Conservation (phyloP, 2,113 vertebrate species). For the Hemiprocne comata region DNA sequence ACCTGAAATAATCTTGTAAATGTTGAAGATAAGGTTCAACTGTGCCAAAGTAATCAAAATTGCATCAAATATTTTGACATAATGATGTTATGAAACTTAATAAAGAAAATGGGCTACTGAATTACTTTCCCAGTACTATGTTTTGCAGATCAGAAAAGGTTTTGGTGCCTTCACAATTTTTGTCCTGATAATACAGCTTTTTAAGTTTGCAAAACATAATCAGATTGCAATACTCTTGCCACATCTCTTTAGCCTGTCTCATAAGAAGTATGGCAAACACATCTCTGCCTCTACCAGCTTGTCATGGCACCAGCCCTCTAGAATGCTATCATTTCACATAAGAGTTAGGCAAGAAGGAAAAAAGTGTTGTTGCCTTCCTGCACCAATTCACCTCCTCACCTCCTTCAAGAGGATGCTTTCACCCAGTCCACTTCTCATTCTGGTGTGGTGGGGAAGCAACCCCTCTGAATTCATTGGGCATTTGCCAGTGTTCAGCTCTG, state of each 20-base stretch:
- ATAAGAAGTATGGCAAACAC: not conserved
- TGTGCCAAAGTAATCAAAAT: not conserved
- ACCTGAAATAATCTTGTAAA: not conserved
- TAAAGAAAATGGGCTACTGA: not conserved
- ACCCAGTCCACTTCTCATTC: not conserved
- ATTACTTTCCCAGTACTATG: not conserved
- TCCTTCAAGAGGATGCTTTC: not conserved
- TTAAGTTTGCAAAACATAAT: not conserved
- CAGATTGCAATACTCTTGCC: not conserved
- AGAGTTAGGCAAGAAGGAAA: not conserved
- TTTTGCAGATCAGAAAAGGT: not conserved
- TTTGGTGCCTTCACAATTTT: not conserved
- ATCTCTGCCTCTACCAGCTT: not conserved
- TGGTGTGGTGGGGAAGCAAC: not conserved
- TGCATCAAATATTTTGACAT: not conserved
- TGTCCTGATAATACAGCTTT: not conserved
- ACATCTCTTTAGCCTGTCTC: not conserved
- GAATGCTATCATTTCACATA: not conserved
- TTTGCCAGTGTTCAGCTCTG: not conserved
- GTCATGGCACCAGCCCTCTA: not conserved
- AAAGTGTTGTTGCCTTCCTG: not conserved
- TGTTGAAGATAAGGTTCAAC: not conserved
- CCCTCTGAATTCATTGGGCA: not conserved
- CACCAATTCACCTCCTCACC: not conserved
- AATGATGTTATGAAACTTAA: not conserved